Conservation (phyloP, 53 echinoderm and acorn worm species). For the Holothuria leucospilota region DNA sequence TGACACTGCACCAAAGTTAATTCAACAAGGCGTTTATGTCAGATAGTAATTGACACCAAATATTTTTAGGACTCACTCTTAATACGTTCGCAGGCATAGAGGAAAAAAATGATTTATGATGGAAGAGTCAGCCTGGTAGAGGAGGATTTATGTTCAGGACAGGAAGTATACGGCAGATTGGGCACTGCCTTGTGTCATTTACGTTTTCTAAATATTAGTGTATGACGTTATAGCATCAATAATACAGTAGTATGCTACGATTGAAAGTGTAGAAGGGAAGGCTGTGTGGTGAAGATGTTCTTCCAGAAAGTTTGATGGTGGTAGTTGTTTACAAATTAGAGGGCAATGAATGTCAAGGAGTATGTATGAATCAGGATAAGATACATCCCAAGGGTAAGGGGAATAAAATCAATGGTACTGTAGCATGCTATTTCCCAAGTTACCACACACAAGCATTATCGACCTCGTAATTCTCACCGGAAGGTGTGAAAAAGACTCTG, state of each 20-base stretch:
- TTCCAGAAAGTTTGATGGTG: constrained; percentile 2
- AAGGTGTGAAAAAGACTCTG: no score
- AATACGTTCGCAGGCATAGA: no score
- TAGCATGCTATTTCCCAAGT: neutral
- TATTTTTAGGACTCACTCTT: no score
- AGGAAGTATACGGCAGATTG: constrained; percentile 19
- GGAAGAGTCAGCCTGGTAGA: constrained; percentile 3
- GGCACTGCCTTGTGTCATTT: constrained; percentile 29
- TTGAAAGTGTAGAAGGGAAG: neutral
- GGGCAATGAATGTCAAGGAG: no score
- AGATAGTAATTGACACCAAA: no score
- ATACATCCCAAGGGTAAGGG: neutral
- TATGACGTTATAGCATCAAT: constrained; percentile 1
- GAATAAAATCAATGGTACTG: neutral
- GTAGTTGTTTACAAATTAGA: constrained; percentile 33
- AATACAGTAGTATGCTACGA: neutral
- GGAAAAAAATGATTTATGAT: no score
- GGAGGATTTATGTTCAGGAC: constrained; percentile 7
- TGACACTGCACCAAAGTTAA: no score
- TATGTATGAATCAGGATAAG: no score
- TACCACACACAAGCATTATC: neutral
- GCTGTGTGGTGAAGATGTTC: neutral
- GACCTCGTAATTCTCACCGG: no score
- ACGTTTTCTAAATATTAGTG: constrained; percentile 9
- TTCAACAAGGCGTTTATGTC: no score